Conservation (phyloP, 2,113 vertebrate genomes). For the Australoheros scitulus region DNA sequence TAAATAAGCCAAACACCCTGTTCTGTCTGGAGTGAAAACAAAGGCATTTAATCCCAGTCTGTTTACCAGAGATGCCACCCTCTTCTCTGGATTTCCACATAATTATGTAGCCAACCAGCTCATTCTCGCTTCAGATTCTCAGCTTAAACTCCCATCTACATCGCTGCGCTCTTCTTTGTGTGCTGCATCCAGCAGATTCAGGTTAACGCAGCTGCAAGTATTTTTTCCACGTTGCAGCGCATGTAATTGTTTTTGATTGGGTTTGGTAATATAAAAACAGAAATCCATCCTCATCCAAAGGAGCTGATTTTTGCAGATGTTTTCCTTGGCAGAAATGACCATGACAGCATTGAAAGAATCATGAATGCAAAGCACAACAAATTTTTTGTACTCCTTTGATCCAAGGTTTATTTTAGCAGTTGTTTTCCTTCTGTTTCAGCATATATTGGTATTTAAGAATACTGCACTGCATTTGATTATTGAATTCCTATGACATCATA, state of each 20-base stretch:
- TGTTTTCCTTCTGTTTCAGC: constrained; percentile 5
- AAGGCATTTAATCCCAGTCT: constrained; percentile 56
- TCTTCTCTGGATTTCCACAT: constrained; percentile 44
- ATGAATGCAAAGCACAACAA: constrained; percentile 1
- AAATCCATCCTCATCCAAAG: constrained; percentile 22
- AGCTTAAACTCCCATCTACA: constrained; percentile 24
- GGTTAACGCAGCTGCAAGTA: constrained; percentile 34
- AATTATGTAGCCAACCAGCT: constrained; percentile 53
- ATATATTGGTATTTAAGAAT: constrained; percentile 2
- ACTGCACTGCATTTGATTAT: constrained; percentile 7
- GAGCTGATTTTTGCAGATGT: constrained; percentile 37
- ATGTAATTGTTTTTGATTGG: constrained; percentile 49
- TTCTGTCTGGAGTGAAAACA: constrained; percentile 62
- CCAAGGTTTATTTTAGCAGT: not conserved
- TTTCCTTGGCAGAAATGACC: constrained; percentile 30
- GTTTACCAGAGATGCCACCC: constrained; percentile 44
- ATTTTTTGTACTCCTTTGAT: constrained; percentile 19
- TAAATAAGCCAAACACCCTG: constrained; percentile 51
- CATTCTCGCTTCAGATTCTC: constrained; percentile 24
- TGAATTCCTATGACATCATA: not conserved
- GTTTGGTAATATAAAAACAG: constrained; percentile 30
- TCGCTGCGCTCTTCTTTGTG: constrained; percentile 24
- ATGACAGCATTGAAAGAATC: constrained; percentile 2
- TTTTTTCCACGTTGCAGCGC: constrained; percentile 31
- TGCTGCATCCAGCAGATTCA: constrained; percentile 10